Percentiles rank a stretch among this genome's conserved stretches.
phyloP scores from a whole-genome alignment of 2,888 invertebrate genomes.

The Heliconius hortense region DNA sequence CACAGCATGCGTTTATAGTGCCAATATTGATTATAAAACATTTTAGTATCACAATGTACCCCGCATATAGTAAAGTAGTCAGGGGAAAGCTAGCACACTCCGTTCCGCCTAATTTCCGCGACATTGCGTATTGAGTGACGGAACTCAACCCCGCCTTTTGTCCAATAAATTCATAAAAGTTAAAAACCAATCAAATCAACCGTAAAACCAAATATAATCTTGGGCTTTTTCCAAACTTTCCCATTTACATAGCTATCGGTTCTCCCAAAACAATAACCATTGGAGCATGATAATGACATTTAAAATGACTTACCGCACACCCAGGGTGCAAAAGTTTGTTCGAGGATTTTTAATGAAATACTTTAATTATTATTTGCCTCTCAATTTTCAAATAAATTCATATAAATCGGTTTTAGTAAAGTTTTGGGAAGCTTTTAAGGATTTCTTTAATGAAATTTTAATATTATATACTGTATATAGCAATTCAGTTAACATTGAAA shows the following conservation, averaged over 20 bases:
- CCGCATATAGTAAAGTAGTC: neutral
- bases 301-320: constrained; percentile 39
- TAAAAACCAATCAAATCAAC: neutral
- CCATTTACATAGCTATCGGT: constrained; percentile 11
- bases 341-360: constrained; percentile 28
- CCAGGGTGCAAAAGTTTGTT: constrained; percentile 33
- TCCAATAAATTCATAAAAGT: neutral
- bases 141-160: neutral
- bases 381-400: constrained; percentile 27
- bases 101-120: neutral
- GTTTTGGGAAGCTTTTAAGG: constrained; percentile 10
- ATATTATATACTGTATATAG: neutral
- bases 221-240: neutral
- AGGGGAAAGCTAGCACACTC: neutral
- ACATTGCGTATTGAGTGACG: neutral
- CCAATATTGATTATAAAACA: too few relatives aligned
- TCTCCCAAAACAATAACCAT: constrained; percentile 36
- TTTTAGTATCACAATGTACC: neutral
- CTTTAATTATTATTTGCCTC: constrained; percentile 37
- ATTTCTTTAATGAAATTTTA: constrained; percentile 1
- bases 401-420: constrained; percentile 13
- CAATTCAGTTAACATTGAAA: neutral
- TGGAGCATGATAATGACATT: constrained; percentile 37
- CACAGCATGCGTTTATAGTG: too few relatives aligned
- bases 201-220: constrained; percentile 3